Evolutionary conservation across 2,888 invertebrate genomes (phyloP), one percentile per base, ranked within the genome.

Genomic region (Phrixothrix hirtus): DNA sequence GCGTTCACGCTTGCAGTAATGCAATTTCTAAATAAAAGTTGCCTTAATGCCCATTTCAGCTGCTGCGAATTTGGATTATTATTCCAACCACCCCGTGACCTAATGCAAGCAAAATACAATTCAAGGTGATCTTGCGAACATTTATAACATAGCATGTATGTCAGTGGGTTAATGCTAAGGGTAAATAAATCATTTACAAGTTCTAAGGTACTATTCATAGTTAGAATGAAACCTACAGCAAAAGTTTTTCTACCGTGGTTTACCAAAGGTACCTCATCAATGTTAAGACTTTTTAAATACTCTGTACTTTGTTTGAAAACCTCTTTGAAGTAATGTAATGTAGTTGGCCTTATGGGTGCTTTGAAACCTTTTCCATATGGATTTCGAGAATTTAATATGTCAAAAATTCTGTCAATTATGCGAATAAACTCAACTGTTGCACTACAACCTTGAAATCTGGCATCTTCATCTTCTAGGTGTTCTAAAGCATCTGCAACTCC

Each of bases 61-160:
- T 66, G 59, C 34, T 45, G 42, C 2, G 57, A 21, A 32, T 53
- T 61, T 26, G 63, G 58, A 46, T 63, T 63, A 25, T 64, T 61
- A 51, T 61, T 64, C 59, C 60, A 60, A 2, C 57, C 57, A 15
- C 62, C 63, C 11, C 62, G 29, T 16, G 62, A 60, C 15, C 61
- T 10, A 14, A 64, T 45, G 30, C 61, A 63, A 12, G 55, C 58
- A 45, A 63, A 64, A 41, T 42, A 62, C n/a, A 62, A 16, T 39
- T 61, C 60, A 12, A 63, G 45, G 35, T 63, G 58, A 39, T 60
- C 60, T 37, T 60, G 60, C 1, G 53, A 61, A 21, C 39, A 54
- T 42, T 58, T 61, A 17, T 63, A 59, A 6, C 49, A 47, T 29
- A 55, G 35, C 26, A 59, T 47, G 42, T 54, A 55, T 17, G 39